A percentile compares a stretch with the other conserved stretches of the same genome.
These are phyloP conservation scores for Coregonus clupeaformis DNA, from an alignment of 2,113 vertebrate species.

Conservation along the genomic window DNA sequence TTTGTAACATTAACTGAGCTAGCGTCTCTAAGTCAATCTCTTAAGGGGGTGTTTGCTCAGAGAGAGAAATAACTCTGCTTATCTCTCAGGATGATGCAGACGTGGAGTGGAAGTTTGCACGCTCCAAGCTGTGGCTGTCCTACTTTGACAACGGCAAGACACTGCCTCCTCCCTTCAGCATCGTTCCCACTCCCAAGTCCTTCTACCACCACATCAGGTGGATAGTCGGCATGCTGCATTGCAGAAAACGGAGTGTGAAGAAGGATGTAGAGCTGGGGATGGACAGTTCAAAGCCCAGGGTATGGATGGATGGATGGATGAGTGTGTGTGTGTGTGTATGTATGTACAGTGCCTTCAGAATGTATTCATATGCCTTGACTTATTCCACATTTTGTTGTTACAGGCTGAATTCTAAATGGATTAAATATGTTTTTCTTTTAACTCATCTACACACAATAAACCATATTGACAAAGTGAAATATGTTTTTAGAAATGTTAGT, in stretches of 20 bases:
- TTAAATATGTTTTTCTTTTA: background rate
- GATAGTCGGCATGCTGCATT: conserved; percentile 77
- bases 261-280: conserved; percentile 84
- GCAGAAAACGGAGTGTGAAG: conserved; percentile 76
- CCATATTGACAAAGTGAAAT: too few species aligned
- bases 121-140: conserved; percentile 87
- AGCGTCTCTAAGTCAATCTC: too few species aligned
- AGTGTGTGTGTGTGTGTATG: too few species aligned
- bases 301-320: conserved; percentile 49
- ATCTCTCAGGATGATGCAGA: conserved; percentile 83
- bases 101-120: conserved; percentile 89
- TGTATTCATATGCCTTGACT: too few species aligned
- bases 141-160: conserved; percentile 91
- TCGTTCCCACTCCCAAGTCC: conserved; percentile 87
- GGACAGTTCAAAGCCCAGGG: conserved; percentile 84
- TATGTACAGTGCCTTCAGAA: too few species aligned
- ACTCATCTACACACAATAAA: too few species aligned
- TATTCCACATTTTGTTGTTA: too few species aligned
- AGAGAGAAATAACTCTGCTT: background rate
- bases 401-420: background rate
- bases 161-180: conserved; percentile 85
- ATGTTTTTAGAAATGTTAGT: too few species aligned
- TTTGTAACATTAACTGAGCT: too few species aligned
- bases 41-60: too few species aligned
- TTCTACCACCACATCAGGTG: conserved; percentile 81